Base-by-base conservation (phyloP, 2,113 vertebrate genomes). In the Coryphaenoides rupestris region DNA sequence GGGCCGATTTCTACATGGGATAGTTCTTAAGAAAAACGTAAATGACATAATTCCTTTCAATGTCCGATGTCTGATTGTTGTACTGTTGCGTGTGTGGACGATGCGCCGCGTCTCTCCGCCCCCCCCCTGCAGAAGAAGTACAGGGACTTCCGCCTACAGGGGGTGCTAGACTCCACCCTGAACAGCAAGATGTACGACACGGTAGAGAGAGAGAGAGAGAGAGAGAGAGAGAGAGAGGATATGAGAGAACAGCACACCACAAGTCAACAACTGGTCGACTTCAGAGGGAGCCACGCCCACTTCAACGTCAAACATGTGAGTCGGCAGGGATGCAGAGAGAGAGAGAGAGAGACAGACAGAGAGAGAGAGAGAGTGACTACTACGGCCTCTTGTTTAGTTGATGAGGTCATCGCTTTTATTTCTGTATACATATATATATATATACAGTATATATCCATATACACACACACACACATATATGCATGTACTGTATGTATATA, bases 181-280 rank as follows among this genome's bases (percentile, higher is more conserved):
- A 99, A 99, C 92, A 99, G 93, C 80, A 99, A 99, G 93, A 97
- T 94, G 81, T 99, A 99, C 0, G 97, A 99, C 33, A 98, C 96
- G 5, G 94, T 99, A n/a, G n/a, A n/a, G n/a, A n/a, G n/a, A n/a
- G n/a, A n/a, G n/a, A n/a, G n/a, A n/a, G n/a, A 63, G 76, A 66
- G n/a, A 40, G 49, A 17, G 28, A 10, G 28, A 33, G 33, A 40
- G 33, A 2, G 33, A 40, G 33, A 79, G 84, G 85, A 81, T 84
- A 88, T 82, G 88, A 89, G 87, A 90, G 82, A 91, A 92, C 85
- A 90, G 73, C 74, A 91, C 86, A 81, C 69, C 46, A 55, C 63
- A 71, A 69, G 74, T 71, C 80, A 86, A 79, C 47, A n/a, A 56
- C 66, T 58, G 21, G 68, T 74, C 70, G 80, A 84, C 79, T 70